phyloP scores from a whole-genome alignment of 1,140 invertebrate species.

The fruit fly (Drosophila melanogaster) region Release_6_plus_ISO1_MT NC_004354.4:3169501-3170000 shows the following conservation, averaged over 20 bases:
- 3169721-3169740: constrained; percentile 86
- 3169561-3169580: constrained; percentile 85
- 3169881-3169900: constrained; percentile 72
- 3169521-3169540: constrained; percentile 91
- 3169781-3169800: constrained; percentile 86
- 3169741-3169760: constrained; percentile 66
- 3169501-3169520: constrained; percentile 88
- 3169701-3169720: constrained; percentile 20
- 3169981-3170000: constrained; percentile 91
- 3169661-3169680: too few relatives aligned
- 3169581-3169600: constrained; percentile 87
- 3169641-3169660: neutral
- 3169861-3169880: constrained; percentile 8
- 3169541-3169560: constrained; percentile 91
- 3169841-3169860: constrained; percentile 28
- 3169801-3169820: constrained; percentile 88
- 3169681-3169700: too few relatives aligned
- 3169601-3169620: constrained; percentile 95
- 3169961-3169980: constrained; percentile 93
- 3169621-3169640: constrained; percentile 87
- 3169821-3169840: constrained; percentile 85
- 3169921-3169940: constrained; percentile 71
- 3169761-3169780: constrained; percentile 85
- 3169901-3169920: constrained; percentile 48
- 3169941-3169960: constrained; percentile 88